Evolutionary conservation across 2,797 vertebrate genomes (phyloP).

Genomic region (Lepus oiostolus): DNA sequence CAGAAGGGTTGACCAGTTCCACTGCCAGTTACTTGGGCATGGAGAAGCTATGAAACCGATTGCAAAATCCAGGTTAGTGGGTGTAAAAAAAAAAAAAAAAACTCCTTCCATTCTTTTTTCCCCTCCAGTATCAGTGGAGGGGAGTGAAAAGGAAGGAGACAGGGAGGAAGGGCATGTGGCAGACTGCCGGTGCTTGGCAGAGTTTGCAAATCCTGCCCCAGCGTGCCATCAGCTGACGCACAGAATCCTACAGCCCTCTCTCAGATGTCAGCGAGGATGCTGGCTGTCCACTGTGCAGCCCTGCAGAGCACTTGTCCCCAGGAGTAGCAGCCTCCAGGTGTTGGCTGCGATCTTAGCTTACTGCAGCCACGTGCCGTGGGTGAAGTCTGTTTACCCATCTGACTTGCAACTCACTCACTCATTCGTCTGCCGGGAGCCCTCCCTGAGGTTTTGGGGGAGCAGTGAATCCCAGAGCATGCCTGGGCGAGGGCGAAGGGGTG

Average conservation of each 20-base stretch:
- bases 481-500: not conserved
- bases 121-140: not conserved
- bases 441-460: not conserved
- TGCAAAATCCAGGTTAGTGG: not conserved
- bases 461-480: not conserved
- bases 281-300: not conserved
- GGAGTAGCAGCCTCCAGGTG: not conserved
- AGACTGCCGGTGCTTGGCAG: not conserved
- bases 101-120: not conserved
- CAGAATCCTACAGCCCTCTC: not conserved
- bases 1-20: not conserved
- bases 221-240: not conserved
- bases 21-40: not conserved
- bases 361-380: not conserved
- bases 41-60: not conserved
- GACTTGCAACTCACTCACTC: not conserved
- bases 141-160: not conserved
- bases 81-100: too few species aligned
- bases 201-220: not conserved
- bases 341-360: not conserved
- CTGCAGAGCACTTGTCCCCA: fast-evolving
- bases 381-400: not conserved
- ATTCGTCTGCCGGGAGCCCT: slow-evolving; percentile 32
- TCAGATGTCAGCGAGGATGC: not conserved
- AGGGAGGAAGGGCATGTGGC: not conserved